phyloP scores from a whole-genome alignment of 2,113 vertebrate genomes.

The Gopherus evgoodei region DNA sequence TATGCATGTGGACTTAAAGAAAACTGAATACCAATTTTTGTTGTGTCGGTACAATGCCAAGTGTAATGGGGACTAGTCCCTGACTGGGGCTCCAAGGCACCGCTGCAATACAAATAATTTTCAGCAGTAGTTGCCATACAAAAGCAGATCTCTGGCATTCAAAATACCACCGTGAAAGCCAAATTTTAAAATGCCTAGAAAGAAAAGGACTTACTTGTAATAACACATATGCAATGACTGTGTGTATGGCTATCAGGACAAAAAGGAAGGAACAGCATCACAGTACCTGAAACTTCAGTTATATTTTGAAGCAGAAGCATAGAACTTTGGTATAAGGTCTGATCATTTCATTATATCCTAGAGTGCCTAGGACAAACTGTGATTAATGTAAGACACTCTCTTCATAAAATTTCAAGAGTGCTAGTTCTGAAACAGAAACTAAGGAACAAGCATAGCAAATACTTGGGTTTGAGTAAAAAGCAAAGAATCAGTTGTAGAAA shows the following conservation, averaged over 20 bases:
- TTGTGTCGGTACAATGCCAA: background rate
- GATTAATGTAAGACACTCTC: background rate
- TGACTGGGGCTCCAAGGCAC: background rate
- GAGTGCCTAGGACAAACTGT: background rate
- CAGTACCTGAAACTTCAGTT: background rate
- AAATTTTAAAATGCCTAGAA: background rate
- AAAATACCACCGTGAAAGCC: background rate
- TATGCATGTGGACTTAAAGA: background rate
- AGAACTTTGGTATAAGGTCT: background rate
- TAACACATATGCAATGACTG: background rate
- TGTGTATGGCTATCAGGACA: background rate
- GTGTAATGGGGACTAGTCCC: background rate
- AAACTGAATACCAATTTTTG: background rate
- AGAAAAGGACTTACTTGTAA: background rate
- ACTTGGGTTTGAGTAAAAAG: background rate
- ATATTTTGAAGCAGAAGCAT: background rate
- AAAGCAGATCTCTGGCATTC: background rate
- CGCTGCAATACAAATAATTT: background rate
- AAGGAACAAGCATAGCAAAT: background rate
- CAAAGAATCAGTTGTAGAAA: background rate
- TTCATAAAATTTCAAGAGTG: background rate
- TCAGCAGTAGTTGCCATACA: background rate
- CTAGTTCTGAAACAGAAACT: background rate
- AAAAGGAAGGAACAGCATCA: background rate
- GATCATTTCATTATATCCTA: background rate